Percentiles rank a stretch among this genome's conserved stretches.
These are phyloP conservation scores for Priapulus caudatus DNA, from an alignment of 2,888 invertebrate species.

Conservation along the genomic window DNA sequence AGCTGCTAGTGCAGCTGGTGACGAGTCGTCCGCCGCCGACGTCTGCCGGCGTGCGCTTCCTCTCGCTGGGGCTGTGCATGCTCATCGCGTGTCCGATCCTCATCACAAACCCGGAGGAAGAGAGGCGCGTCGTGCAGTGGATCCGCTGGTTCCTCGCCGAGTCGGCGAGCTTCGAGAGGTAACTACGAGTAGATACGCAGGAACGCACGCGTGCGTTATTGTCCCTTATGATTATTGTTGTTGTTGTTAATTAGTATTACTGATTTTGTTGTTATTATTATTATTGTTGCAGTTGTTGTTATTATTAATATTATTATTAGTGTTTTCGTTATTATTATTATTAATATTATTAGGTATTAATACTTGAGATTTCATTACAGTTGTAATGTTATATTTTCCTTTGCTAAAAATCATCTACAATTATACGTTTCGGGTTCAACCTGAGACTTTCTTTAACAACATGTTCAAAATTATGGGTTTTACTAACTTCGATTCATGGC, in stretches of 20 bases:
- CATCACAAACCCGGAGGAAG: conserved; percentile 60
- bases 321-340: conserved; percentile 5
- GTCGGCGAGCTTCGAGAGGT: conserved; percentile 74
- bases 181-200: no score
- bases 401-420: no score
- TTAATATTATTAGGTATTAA: conserved; percentile 7
- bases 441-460: no score
- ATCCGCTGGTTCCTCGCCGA: conserved; percentile 76
- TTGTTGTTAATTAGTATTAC: neutral
- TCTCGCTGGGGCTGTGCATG: conserved; percentile 83
- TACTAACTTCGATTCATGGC: no score
- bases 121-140: conserved; percentile 79
- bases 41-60: conserved; percentile 82
- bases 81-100: conserved; percentile 83
- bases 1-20: conserved; percentile 64
- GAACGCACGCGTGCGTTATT: no score
- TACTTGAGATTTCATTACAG: no score
- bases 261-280: neutral
- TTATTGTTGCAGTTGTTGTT: neutral
- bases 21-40: conserved; percentile 72
- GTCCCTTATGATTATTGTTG: conserved; percentile 13
- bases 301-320: neutral
- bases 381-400: no score
- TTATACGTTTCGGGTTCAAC: no score
- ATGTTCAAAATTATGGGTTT: no score